Conservation (phyloP, 2,888 invertebrate species). For the Steinernema hermaphroditum region DNA sequence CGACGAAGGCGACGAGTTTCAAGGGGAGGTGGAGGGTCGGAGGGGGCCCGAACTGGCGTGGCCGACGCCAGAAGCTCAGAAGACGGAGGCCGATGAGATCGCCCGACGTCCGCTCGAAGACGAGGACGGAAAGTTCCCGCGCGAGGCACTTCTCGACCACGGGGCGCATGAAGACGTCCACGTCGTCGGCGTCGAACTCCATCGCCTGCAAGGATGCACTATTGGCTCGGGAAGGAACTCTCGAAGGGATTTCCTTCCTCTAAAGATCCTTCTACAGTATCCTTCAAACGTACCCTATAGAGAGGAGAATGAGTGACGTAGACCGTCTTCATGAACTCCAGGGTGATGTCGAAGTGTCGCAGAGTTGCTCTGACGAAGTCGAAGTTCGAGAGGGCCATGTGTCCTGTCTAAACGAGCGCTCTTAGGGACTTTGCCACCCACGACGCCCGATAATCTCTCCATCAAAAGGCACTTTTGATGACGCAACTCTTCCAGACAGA, state of each 20-base stretch:
- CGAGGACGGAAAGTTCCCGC: background rate
- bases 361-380: background rate
- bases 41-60: too few species aligned
- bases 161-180: background rate
- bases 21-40: too few species aligned
- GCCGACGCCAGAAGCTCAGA: too few species aligned
- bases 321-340: background rate
- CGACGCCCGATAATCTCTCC: too few species aligned
- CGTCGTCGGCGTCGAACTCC: background rate
- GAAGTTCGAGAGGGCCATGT: background rate
- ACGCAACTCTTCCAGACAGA: too few species aligned
- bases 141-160: background rate
- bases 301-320: slow-evolving; percentile 5
- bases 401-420: too few species aligned
- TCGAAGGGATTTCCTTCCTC: background rate
- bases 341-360: background rate
- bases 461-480: too few species aligned
- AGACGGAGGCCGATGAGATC: too few species aligned
- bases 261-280: too few species aligned
- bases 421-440: too few species aligned
- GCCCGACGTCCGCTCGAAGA: background rate
- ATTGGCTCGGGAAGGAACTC: background rate
- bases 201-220: background rate
- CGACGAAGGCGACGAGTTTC: too few species aligned
- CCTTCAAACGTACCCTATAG: background rate